Evolutionary conservation across 1,140 invertebrate genomes (phyloP).

Genomic region (Dendroctonus ponderosae): DNA sequence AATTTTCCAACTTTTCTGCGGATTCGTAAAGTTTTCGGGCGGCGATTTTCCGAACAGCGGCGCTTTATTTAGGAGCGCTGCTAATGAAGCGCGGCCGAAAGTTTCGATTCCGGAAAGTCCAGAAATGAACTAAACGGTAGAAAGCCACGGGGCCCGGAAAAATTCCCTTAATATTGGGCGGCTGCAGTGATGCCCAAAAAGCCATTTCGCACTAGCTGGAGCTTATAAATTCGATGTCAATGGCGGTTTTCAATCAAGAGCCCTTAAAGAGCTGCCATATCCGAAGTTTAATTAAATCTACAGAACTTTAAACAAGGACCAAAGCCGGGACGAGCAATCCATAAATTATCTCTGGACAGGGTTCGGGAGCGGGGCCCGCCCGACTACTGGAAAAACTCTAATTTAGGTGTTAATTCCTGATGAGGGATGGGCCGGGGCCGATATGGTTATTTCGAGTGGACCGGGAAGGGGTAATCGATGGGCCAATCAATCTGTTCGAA

Average conservation of each 20-base stretch:
- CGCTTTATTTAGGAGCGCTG: too few relatives aligned
- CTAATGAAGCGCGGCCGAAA: too few relatives aligned
- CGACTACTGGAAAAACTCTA: constrained; percentile 18
- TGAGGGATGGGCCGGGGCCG: constrained; percentile 13
- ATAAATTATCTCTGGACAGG: constrained; percentile 22
- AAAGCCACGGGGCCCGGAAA: too few relatives aligned
- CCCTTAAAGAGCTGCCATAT: constrained; percentile 14
- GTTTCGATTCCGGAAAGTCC: too few relatives aligned
- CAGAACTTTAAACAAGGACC: constrained; percentile 31
- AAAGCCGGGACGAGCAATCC: constrained; percentile 25
- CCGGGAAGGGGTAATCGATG: background rate
- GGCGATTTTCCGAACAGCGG: too few relatives aligned
- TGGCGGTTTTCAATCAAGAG: constrained; percentile 28
- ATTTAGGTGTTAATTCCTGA: constrained; percentile 27
- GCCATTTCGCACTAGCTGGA: constrained; percentile 7
- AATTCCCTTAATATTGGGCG: too few relatives aligned
- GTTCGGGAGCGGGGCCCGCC: constrained; percentile 7
- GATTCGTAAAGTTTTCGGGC: too few relatives aligned
- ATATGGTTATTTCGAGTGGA: background rate
- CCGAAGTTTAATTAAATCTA: constrained; percentile 32
- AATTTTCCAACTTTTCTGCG: too few relatives aligned
- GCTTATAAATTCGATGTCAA: constrained; percentile 25
- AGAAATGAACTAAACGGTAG: too few relatives aligned
- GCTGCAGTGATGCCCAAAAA: constrained; percentile 6
- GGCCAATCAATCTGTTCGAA: background rate